Evolutionary conservation across 2,888 invertebrate species (phyloP), one percentile per base, ranked within the genome.

Genomic region (Latrodectus hesperus): DNA sequence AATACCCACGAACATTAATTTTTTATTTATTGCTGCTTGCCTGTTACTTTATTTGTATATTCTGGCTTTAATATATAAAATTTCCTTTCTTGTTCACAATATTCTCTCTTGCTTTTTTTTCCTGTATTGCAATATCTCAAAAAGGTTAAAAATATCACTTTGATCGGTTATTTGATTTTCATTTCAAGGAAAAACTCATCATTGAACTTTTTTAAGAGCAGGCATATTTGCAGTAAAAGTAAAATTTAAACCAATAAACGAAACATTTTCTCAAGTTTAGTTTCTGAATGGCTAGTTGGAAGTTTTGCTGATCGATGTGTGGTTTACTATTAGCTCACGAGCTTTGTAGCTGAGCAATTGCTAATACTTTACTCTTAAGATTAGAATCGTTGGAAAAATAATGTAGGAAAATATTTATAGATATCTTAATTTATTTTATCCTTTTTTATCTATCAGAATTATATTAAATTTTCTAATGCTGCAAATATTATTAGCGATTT

Each of bases 21-120:
- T 52, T 64, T 71, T 79, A 85, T 85, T 85, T 85, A 85, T 85
- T 85, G 80, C 74, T 74, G 80, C 52, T 60, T 38, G 70, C 67
- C 64, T 75, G 52, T 70, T 80, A 75, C 68, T 71, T 67, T 65
- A 65, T 51, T 65, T 55, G 51, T 65, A 52, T 68, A 51, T 67
- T 73, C 49, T 17, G 14, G 16, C 53, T 82, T 82, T 52, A 82
- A 55, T 75, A 75, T 60, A 65, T 22, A 16, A 11, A 26, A 22
- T 16, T 52, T 52, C 53, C 17, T 70, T 65, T 65, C 65, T 55
- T 65, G 71, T 72, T 53, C 51, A 53, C 72, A 51, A 16, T 74
- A 26, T 60, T 8, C 51, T 74, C 52, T 74, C 52, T 74, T 55
- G n/a, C 68, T 78, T 84, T 85, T 74, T 64, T 38, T 64, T 55